Base-by-base conservation (phyloP, 1,140 invertebrate genomes). In the Penaeus chinensis region DNA sequence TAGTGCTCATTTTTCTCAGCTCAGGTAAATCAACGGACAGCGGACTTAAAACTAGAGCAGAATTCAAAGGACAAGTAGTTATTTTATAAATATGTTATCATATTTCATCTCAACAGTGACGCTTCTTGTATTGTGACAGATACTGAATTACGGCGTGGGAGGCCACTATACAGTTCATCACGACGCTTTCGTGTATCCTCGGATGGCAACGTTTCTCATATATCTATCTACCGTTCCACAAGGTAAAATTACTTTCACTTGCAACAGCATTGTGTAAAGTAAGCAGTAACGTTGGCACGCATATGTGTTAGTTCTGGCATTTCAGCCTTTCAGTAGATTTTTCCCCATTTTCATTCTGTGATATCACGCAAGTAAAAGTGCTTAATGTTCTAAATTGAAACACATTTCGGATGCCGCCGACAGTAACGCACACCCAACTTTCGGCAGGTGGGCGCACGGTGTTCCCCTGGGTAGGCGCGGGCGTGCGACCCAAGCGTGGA, bases 81-180 rank as follows among this genome's bases (percentile, higher is more conserved):
- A 54, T 13, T 13, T 54, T 54, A 8, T 54, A 16, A 16, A 54
- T 2, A 47, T 47, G 47, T 10, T 5, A 13, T 47, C 54, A 2
- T 54, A 54, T 13, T 54, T 16, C 16, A 54, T 13, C 54, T 54
- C 54, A 54, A 54, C 5, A 54, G 5, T 54, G 54, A 13, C 54
- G 54, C 10, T 54, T 54, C 16, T 54, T 54, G 10, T 8, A 11
- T 8, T 54, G 54, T 54, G 11, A 11, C 96, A 99, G 93, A 97
- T 99, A 79, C 97, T 98, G 84, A 99, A 99, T 93, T 99, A 99
- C 93, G 98, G 98, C 47, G 97, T 99, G 90, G 98, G 98, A 27
- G 98, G 98, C 0, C 98, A 99, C 92, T 99, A 99, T 92, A 98
- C 99, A 91, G 98, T 98, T 20, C 98, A 99, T 92, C 22, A 37